A percentile compares a stretch with the other conserved stretches of the same genome.
These are phyloP conservation scores for Phyllostomus discolor DNA, from an alignment of 2,113 vertebrate species.

Conservation along the genomic window DNA sequence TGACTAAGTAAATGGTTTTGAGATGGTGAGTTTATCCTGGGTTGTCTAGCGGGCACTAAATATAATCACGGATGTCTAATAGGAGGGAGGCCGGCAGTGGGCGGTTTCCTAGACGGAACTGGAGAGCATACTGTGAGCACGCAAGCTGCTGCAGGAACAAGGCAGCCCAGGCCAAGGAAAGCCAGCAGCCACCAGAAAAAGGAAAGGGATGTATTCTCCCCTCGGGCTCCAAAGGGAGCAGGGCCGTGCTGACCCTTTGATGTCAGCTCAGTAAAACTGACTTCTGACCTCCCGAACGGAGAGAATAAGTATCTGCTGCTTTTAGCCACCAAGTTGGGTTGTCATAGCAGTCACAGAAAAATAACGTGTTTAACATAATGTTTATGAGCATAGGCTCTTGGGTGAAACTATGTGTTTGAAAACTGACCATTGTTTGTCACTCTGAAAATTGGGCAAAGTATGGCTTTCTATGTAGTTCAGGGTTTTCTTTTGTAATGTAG, in stretches of 20 bases:
- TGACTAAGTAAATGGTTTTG: background rate
- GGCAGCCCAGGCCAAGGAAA: background rate
- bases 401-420: background rate
- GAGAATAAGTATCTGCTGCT: background rate
- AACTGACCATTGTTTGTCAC: background rate
- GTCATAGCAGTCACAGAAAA: background rate
- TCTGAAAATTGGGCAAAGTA: background rate
- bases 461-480: background rate
- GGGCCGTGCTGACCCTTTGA: background rate
- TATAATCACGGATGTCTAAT: background rate
- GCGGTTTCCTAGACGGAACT: background rate
- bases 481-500: background rate
- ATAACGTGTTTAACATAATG: background rate
- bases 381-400: background rate
- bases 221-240: background rate
- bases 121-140: background rate
- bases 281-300: background rate
- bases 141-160: background rate
- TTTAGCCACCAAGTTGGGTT: background rate
- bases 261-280: background rate
- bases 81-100: background rate
- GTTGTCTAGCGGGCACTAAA: background rate
- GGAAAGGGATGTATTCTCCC: background rate
- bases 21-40: background rate
- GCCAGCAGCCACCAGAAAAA: background rate